Base-by-base conservation (phyloP, 2,888 invertebrate genomes). In the Dasypolia templi region DNA sequence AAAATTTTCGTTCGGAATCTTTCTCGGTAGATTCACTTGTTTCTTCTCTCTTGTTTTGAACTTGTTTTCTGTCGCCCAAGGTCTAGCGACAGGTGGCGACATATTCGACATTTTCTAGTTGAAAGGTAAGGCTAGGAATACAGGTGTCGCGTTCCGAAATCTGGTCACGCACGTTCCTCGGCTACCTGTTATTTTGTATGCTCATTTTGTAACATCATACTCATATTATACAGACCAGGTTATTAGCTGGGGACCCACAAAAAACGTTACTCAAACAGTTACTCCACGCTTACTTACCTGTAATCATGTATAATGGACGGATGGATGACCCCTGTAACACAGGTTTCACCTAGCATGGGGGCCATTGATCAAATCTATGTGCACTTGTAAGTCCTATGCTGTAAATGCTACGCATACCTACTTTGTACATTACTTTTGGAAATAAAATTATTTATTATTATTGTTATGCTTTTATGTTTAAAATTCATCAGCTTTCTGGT, bases 111-210 rank as follows among this genome's bases (percentile, higher is more conserved):
- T 75, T 77, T 85, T 75, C 59, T 71, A 74, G 77, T 78, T 72
- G 61, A 73, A 72, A 81, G 75, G 53, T 74, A n/a, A n/a, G 64
- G 58, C 61, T 42, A 51, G 72, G 73, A 65, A 64, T 78, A 76
- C 77, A 81, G 78, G 82, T 87, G 86, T 88, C 82, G 77, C 66
- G 66, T 75, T 89, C 73, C 65, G 82, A 84, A 92, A 89, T 86
- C 90, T 86, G 86, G 91, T 91, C 92, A 91, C 91, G 91, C 83
- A 75, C 85, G 79, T 78, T 64, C 75, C 86, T 84, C 62, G 51
- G 55, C 72, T 75, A 73, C 78, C 66, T 72, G 75, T 59, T 72
- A 72, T 75, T 79, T 65, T 62, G 44, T 67, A 53, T 46, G 59
- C 69, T 49, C 53, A 80, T 75, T 74, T 77, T 69, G 77, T 73